Conservation (phyloP, 2,797 vertebrate species). For the Hippoglossus hippoglossus region DNA sequence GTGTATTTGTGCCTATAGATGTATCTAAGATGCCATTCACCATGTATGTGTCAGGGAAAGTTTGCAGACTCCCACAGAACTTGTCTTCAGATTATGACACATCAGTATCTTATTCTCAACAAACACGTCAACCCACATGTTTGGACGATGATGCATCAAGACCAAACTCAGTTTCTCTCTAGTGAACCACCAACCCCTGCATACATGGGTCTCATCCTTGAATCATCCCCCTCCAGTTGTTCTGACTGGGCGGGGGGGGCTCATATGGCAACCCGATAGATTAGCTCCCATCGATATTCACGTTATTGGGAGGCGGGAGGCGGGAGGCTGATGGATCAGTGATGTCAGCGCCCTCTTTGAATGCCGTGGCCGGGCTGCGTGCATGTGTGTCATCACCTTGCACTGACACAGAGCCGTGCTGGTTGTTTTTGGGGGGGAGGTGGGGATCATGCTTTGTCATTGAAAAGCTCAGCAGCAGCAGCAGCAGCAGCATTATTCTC, state of each 20-base stretch:
- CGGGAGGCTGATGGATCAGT: constrained; percentile 83
- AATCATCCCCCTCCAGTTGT: constrained; percentile 58
- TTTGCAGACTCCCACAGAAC: not conserved
- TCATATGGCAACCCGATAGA: constrained; percentile 92
- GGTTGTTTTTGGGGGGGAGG: constrained; percentile 57
- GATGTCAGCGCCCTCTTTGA: constrained; percentile 82
- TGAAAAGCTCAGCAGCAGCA: constrained; percentile 76
- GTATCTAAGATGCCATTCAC: no score
- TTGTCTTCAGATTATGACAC: no score
- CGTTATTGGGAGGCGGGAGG: constrained; percentile 83
- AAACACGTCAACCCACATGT: not conserved
- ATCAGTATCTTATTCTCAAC: not conserved
- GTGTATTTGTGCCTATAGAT: not conserved
- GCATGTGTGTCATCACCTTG: constrained; percentile 71
- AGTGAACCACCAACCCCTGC: constrained; percentile 32
- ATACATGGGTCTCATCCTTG: constrained; percentile 46
- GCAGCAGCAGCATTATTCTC: constrained; percentile 57
- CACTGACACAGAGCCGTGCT: constrained; percentile 67
- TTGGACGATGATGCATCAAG: not conserved
- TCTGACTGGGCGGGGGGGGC: constrained; percentile 83
- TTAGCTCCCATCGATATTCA: constrained; percentile 89
- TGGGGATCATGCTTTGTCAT: constrained; percentile 83
- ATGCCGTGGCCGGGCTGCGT: constrained; percentile 80
- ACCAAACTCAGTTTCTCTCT: not conserved
- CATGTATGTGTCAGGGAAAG: no score